Percentiles rank a stretch among this genome's conserved stretches.
phyloP scores from a whole-genome alignment of 1,140 invertebrate genomes.

The Semibalanus balanoides region DNA sequence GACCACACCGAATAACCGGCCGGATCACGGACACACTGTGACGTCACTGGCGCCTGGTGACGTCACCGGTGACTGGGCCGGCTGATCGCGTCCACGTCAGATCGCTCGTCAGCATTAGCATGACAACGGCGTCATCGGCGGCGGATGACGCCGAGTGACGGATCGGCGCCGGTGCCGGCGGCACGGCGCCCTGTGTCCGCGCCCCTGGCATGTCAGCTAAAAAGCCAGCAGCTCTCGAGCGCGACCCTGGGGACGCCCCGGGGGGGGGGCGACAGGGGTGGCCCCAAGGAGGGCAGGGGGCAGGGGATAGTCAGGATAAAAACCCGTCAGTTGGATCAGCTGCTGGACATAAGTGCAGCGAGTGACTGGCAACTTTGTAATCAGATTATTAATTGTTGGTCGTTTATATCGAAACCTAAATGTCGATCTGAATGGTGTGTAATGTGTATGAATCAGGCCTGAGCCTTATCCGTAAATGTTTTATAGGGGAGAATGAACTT shows the following conservation, averaged over 20 bases:
- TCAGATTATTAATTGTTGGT: background rate
- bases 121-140: background rate
- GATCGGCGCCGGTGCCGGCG: background rate
- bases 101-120: background rate
- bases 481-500: no score
- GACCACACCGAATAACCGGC: no score
- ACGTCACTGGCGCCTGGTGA: no score
- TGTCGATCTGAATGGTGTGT: no score
- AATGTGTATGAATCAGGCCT: no score
- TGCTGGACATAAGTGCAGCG: background rate
- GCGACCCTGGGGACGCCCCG: no score
- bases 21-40: no score
- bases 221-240: background rate
- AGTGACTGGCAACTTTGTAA: background rate
- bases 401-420: background rate
- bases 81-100: background rate
- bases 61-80: no score
- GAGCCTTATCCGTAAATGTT: no score
- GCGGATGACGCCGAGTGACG: background rate
- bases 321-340: background rate
- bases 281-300: background rate
- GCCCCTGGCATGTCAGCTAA: background rate
- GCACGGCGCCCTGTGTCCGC: no score
- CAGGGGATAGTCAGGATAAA: no score
- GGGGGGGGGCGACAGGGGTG: no score